These are phyloP conservation scores for Drosophila lowei DNA, from an alignment of 1,140 invertebrate species.

Conservation along the genomic window DNA sequence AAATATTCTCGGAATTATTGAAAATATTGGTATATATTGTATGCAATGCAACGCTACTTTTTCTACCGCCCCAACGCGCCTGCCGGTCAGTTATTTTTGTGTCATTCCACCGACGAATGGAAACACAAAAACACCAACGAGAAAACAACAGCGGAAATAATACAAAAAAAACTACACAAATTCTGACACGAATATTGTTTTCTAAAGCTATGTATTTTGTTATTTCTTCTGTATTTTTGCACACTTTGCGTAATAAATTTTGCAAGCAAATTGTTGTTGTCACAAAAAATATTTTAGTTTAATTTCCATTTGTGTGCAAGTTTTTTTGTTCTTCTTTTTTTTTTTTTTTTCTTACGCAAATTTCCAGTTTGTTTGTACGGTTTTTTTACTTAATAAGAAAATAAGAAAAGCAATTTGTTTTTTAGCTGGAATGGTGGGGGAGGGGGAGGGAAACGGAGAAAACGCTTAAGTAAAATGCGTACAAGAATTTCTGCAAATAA, in stretches of 20 bases:
- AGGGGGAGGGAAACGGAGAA: no score
- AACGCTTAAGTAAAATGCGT: no score
- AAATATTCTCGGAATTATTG: not conserved
- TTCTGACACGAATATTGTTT: constrained; percentile 45
- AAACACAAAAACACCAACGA: constrained; percentile 11
- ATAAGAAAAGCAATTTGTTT: constrained; percentile 1
- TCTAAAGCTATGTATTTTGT: constrained; percentile 23
- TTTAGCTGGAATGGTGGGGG: no score
- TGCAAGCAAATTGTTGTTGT: constrained; percentile 7
- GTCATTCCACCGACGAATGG: no score
- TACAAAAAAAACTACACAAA: constrained; percentile 29
- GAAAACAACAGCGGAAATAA: constrained; percentile 23
- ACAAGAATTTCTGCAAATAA: no score
- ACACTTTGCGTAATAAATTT: constrained; percentile 1
- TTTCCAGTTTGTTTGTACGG: constrained; percentile 11
- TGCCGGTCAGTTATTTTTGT: constrained; percentile 26
- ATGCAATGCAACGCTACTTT: constrained; percentile 4
- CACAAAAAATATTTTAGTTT: constrained; percentile 6
- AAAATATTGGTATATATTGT: not conserved
- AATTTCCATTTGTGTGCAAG: constrained; percentile 7
- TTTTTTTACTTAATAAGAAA: constrained; percentile 4
- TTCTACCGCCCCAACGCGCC: no score
- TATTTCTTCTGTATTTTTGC: constrained; percentile 14
- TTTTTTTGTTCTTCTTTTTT: constrained; percentile 9
- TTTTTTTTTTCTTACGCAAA: constrained; percentile 28